These are phyloP conservation scores for Drosophila formosana DNA, from an alignment of 2,888 invertebrate genomes.

Conservation along the genomic window DNA sequence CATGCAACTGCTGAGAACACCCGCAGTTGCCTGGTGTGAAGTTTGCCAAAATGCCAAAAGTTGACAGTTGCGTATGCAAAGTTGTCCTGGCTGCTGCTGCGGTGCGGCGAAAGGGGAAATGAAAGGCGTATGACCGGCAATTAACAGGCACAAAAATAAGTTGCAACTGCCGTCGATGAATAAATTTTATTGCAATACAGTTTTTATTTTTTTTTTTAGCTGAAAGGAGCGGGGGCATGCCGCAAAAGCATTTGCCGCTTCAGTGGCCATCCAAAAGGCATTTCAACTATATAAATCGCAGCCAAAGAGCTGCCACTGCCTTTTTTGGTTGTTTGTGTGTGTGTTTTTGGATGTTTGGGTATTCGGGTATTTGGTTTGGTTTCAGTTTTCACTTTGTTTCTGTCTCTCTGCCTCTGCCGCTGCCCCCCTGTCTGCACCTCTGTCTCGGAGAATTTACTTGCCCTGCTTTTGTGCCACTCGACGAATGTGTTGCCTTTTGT, in stretches of 20 bases:
- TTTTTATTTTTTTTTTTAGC: constrained; percentile 25
- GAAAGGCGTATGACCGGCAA: constrained; percentile 36
- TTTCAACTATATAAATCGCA: constrained; percentile 63
- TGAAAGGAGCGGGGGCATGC: constrained; percentile 20
- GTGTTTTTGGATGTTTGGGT: constrained; percentile 48
- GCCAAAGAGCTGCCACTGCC: constrained; percentile 49
- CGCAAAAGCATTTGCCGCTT: constrained; percentile 72
- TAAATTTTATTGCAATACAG: constrained; percentile 57
- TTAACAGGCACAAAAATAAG: constrained; percentile 73
- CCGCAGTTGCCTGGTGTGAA: constrained; percentile 58
- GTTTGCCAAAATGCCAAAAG: constrained; percentile 73
- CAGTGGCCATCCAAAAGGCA: constrained; percentile 68
- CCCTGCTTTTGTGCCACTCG: constrained; percentile 61
- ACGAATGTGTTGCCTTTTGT: constrained; percentile 73
- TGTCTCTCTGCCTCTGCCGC: constrained; percentile 14
- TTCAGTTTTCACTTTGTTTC: constrained; percentile 50
- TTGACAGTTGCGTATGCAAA: constrained; percentile 76
- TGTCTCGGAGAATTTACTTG: constrained; percentile 58
- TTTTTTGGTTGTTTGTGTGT: constrained; percentile 44
- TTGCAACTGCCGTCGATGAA: constrained; percentile 65
- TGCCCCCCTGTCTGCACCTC: constrained; percentile 25
- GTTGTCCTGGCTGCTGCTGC: constrained; percentile 7
- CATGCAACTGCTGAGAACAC: constrained; percentile 23
- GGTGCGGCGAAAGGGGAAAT: not conserved
- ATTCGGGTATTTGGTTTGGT: constrained; percentile 59